These are phyloP conservation scores for Pteria penguin DNA, from an alignment of 2,888 invertebrate genomes.

Conservation along the genomic window DNA sequence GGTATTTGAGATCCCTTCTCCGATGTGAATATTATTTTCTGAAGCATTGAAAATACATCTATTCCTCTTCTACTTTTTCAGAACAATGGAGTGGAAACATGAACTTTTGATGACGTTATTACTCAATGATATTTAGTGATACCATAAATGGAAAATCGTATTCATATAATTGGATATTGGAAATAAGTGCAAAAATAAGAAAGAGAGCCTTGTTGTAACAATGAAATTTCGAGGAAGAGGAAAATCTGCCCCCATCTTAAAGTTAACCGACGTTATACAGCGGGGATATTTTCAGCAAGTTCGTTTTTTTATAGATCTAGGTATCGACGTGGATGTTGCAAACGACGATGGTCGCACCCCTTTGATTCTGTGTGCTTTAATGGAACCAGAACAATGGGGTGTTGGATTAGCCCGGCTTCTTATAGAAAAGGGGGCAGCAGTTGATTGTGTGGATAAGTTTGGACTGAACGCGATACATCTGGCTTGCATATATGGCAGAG, in stretches of 20 bases:
- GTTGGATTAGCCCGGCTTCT: constrained; percentile 75
- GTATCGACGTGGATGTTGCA: constrained; percentile 65
- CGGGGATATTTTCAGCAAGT: constrained; percentile 77
- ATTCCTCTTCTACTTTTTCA: no score
- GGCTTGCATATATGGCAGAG: constrained; percentile 73
- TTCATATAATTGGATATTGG: no score
- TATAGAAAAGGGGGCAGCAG: constrained; percentile 74
- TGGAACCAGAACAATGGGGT: constrained; percentile 75
- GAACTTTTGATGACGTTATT: no score
- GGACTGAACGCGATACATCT: constrained; percentile 77
- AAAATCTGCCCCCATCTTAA: constrained; percentile 39
- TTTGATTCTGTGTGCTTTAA: constrained; percentile 73
- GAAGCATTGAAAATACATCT: no score
- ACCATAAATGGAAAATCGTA: no score
- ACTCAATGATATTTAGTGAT: no score
- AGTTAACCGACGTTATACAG: constrained; percentile 67
- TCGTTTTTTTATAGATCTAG: constrained; percentile 72
- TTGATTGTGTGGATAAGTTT: constrained; percentile 65
- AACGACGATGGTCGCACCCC: constrained; percentile 73
- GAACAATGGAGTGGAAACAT: no score
- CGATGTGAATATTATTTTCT: no score
- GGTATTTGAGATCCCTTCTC: no score
- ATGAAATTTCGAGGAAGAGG: constrained; percentile 41
- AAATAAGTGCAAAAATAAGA: no score
- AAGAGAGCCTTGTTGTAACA: neutral